Conservation (phyloP, 2,113 vertebrate genomes). For the Miniopterus natalensis region DNA sequence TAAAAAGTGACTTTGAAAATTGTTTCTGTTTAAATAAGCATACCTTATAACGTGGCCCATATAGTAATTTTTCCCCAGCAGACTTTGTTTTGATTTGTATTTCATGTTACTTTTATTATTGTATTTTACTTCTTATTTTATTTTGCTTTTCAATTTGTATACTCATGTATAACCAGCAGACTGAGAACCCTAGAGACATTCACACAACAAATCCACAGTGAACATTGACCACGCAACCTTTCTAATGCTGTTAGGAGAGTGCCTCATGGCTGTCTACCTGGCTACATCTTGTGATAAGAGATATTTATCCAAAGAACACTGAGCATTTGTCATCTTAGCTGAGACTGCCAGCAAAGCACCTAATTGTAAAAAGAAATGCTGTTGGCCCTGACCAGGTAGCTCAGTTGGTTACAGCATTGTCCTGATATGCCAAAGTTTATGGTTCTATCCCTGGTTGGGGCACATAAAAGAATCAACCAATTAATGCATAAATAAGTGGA, state of each 20-base stretch:
- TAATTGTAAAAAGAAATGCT: conserved; percentile 19
- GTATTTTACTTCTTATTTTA: neutral
- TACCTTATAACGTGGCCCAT: neutral
- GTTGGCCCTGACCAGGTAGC: neutral
- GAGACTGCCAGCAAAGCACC: neutral
- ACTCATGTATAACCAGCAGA: neutral
- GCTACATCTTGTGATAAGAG: neutral
- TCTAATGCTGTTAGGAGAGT: neutral
- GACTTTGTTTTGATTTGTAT: neutral
- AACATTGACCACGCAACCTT: neutral
- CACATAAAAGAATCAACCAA: too few species aligned
- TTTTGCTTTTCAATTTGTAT: neutral
- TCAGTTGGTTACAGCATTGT: too few species aligned
- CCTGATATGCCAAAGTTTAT: too few species aligned
- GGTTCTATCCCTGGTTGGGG: too few species aligned
- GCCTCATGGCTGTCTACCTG: neutral
- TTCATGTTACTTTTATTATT: neutral
- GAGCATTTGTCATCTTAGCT: conserved; percentile 21
- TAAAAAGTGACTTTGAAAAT: conserved; percentile 51
- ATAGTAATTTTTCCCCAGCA: neutral
- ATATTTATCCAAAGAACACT: conserved; percentile 59
- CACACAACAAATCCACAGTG: neutral
- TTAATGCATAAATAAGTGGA: too few species aligned
- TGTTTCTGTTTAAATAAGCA: conserved; percentile 50
- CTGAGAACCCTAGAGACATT: neutral